These are phyloP conservation scores for Agonopterix heracliana DNA, from an alignment of 2,888 invertebrate species.

Conservation along the genomic window DNA sequence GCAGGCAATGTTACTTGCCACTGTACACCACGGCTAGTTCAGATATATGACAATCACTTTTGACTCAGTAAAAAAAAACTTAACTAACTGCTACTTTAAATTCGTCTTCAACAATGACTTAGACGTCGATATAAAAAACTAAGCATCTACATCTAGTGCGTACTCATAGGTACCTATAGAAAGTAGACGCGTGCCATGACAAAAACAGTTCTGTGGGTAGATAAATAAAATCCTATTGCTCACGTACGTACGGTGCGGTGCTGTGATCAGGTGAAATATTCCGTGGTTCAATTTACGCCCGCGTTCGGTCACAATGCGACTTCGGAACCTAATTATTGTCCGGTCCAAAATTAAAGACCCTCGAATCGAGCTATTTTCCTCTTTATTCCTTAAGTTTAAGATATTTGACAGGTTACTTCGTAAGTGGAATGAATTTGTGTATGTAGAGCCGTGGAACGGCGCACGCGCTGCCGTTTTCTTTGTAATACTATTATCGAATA, in stretches of 20 bases:
- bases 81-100: too few species aligned
- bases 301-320: conserved; percentile 47
- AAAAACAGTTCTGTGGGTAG: conserved; percentile 58
- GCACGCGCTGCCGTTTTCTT: conserved; percentile 43
- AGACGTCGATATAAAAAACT: conserved; percentile 54
- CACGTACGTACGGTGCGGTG: conserved; percentile 44
- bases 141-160: conserved; percentile 47
- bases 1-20: too few species aligned
- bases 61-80: too few species aligned
- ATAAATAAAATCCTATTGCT: conserved; percentile 70
- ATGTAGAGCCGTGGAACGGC: conserved; percentile 11
- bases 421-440: too few species aligned
- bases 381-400: too few species aligned
- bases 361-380: too few species aligned
- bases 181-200: conserved; percentile 68
- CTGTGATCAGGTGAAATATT: conserved; percentile 59
- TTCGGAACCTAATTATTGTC: conserved; percentile 51
- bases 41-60: too few species aligned
- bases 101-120: conserved; percentile 46
- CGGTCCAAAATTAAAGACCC: neutral
- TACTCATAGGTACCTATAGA: conserved; percentile 41
- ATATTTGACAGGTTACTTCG: too few species aligned
- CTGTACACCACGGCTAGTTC: too few species aligned
- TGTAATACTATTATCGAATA: conserved; percentile 33
- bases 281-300: conserved; percentile 60